A percentile compares a stretch with the other conserved stretches of the same genome.
phyloP scores from a whole-genome alignment of 2,113 vertebrate species.

The Lepisosteus oculatus region DNA sequence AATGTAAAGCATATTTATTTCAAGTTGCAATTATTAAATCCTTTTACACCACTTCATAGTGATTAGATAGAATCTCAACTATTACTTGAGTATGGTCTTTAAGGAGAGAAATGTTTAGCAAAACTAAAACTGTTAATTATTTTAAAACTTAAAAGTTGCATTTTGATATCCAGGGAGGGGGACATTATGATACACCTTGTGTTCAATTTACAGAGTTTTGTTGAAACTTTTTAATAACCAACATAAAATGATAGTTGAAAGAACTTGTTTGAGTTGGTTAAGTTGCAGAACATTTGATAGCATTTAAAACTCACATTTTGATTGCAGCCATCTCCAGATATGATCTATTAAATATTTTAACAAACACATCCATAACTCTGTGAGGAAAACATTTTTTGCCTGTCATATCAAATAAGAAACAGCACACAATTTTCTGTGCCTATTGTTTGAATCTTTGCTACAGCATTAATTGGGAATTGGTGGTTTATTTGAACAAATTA shows the following conservation, averaged over 20 bases:
- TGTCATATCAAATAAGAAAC: no score
- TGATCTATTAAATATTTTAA: no score
- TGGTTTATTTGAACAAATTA: no score
- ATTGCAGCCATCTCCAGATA: no score
- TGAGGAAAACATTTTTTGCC: no score
- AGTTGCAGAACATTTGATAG: not conserved
- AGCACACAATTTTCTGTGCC: no score
- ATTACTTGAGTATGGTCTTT: constrained; percentile 5
- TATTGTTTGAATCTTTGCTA: no score
- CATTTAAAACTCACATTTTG: no score
- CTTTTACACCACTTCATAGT: not conserved
- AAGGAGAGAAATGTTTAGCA: not conserved
- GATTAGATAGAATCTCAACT: constrained; percentile 5
- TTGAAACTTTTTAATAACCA: not conserved
- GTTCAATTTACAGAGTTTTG: not conserved
- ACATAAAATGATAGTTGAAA: not conserved
- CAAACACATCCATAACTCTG: no score
- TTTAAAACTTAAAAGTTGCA: not conserved
- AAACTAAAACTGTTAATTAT: not conserved
- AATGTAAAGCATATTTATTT: constrained; percentile 1
- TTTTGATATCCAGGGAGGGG: not conserved
- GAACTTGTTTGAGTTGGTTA: not conserved
- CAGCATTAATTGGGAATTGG: no score
- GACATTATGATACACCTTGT: not conserved
- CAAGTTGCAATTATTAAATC: not conserved